phyloP scores from a whole-genome alignment of 2,113 vertebrate species.

The Gymnarchus niloticus region DNA sequence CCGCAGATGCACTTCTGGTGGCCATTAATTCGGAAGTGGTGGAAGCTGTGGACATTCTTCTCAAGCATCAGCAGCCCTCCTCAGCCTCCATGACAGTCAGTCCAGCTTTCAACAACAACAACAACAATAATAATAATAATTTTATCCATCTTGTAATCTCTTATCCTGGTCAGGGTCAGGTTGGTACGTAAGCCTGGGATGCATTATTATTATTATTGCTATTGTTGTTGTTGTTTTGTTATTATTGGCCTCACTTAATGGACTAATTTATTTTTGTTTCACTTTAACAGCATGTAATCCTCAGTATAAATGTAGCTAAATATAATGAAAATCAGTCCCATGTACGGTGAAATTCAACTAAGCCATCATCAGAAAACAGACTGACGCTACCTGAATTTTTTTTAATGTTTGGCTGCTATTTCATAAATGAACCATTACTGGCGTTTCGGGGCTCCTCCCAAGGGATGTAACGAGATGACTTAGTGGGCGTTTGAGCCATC shows the following conservation, averaged over 20 bases:
- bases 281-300: not conserved
- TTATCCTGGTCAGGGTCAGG: not conserved
- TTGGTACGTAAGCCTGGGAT: not conserved
- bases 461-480: too few relatives aligned
- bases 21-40: conserved; percentile 96
- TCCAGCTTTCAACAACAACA: too few relatives aligned
- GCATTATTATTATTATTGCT: not conserved
- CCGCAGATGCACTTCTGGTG: conserved; percentile 90
- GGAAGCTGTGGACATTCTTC: conserved; percentile 92
- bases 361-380: not conserved
- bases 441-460: too few relatives aligned
- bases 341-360: not conserved
- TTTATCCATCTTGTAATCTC: not conserved
- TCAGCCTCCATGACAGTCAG: conserved; percentile 89
- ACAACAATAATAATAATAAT: not conserved
- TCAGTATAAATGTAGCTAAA: not conserved
- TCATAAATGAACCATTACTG: not conserved
- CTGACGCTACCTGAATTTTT: too few relatives aligned
- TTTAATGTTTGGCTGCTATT: not conserved
- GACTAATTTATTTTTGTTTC: not conserved
- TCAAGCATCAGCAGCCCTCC: conserved; percentile 87
- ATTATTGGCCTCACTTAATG: not conserved
- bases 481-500: too few relatives aligned
- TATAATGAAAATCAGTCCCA: too few relatives aligned
- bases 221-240: not conserved